Evolutionary conservation across 2,888 invertebrate species (phyloP), one percentile per base, ranked within the genome.

Genomic region (Cacoxenus indagator): DNA sequence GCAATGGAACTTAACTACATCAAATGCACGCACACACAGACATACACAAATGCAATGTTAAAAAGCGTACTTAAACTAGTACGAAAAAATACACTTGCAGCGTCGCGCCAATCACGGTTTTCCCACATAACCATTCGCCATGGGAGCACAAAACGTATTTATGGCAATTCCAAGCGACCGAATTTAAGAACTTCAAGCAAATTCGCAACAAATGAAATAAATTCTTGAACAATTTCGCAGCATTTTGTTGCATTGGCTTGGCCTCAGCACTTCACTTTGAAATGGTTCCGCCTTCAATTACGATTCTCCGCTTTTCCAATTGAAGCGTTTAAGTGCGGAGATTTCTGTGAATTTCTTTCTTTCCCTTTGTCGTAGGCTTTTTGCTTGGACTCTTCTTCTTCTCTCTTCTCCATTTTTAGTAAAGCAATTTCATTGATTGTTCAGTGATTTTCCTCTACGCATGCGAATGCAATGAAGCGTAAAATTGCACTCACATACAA

Each of bases 391-490:
- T 27, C 37, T 61, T 14, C 14, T 46, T 26, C 46, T 45, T 45
- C 22, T 24, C 17, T 29, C n/a, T 26, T 22, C 29, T 45, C 11
- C 59, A 37, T 57, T 57, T 54, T 48, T 48, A 67, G 57, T 64
- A 65, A 62, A 65, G 66, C 68, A 71, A 70, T 75, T 75, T 59
- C 59, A 19, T n/a, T 74, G 81, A 79, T 77, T 78, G 81, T 75
- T 77, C 70, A 76, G 65, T 76, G 76, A 80, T 81, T 77, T 81
- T 73, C 70, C 62, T 54, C 19, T 54, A 26, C 29, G 31, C n/a
- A 51, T 54, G 31, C 29, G 19, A 65, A 74, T 66, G 71, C 81
- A 81, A 78, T 82, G 74, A 75, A 76, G 76, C 81, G 71, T 76
- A 75, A 81, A 82, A 82, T 81, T 78, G 73, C 76, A 73, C 70